Percentiles rank a stretch among this genome's conserved stretches.
These are phyloP conservation scores for Trissolcus basalis DNA, from an alignment of 1,140 invertebrate genomes.

Conservation along the genomic window DNA sequence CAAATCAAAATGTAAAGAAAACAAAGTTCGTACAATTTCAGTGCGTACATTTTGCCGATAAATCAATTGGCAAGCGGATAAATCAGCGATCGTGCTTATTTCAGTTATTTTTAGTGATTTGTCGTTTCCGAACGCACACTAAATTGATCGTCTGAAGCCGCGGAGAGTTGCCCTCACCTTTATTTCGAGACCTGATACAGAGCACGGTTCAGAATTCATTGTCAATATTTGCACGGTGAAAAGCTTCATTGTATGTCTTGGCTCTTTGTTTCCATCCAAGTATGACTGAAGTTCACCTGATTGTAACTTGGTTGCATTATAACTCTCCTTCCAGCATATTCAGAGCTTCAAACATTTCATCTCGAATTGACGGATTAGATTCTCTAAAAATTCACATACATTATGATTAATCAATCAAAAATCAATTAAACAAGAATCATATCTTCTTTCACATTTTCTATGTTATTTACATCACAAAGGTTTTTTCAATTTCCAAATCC, in stretches of 20 bases:
- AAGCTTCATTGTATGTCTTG: slow-evolving; percentile 40
- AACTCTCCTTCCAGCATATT: not conserved
- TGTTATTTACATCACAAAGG: no score
- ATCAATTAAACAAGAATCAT: no score
- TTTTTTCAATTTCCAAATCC: no score
- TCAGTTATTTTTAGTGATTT: slow-evolving; percentile 59
- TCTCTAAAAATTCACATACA: no score
- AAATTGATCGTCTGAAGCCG: slow-evolving; percentile 45
- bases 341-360: not conserved
- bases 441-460: no score
- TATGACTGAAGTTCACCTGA: slow-evolving; percentile 45
- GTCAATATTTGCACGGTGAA: slow-evolving; percentile 56
- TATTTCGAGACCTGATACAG: slow-evolving; percentile 50
- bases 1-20: not conserved
- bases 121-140: slow-evolving; percentile 25
- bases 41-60: slow-evolving; percentile 16
- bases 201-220: slow-evolving; percentile 22
- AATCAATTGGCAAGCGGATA: slow-evolving; percentile 23
- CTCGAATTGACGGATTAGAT: no score
- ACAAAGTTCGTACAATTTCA: not conserved
- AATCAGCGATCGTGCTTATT: slow-evolving; percentile 32
- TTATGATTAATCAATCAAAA: no score
- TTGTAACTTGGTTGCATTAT: slow-evolving; percentile 27
- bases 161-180: slow-evolving; percentile 37
- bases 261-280: slow-evolving; percentile 46